These are phyloP conservation scores for Latrodectus hesperus DNA, from an alignment of 2,888 invertebrate genomes.

Conservation along the genomic window DNA sequence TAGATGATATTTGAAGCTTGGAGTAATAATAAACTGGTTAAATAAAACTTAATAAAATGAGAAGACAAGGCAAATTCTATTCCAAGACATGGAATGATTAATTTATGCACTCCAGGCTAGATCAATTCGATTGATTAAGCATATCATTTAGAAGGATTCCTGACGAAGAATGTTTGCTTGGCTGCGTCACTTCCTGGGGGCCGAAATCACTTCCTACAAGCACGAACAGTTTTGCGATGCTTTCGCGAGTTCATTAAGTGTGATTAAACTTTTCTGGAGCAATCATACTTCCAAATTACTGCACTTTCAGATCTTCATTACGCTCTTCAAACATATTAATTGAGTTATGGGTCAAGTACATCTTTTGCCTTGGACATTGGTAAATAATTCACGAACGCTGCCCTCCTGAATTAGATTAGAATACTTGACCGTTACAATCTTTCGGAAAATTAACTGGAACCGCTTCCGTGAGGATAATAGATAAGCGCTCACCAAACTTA, in stretches of 20 bases:
- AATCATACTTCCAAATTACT: slow-evolving; percentile 30
- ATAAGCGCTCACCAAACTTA: background rate
- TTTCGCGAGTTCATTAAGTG: background rate
- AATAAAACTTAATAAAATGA: no score
- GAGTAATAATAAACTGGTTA: no score
- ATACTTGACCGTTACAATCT: slow-evolving; percentile 14
- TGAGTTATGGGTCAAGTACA: slow-evolving; percentile 11
- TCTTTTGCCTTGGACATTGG: slow-evolving; percentile 7
- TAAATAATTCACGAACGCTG: slow-evolving; percentile 38
- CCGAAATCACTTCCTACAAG: no score
- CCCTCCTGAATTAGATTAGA: background rate
- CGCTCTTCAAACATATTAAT: slow-evolving; percentile 41
- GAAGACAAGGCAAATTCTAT: no score
- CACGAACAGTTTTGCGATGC: no score
- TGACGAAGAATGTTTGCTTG: no score
- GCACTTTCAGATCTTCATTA: slow-evolving; percentile 24
- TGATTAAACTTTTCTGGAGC: slow-evolving; percentile 4
- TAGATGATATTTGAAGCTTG: no score
- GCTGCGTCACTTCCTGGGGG: no score
- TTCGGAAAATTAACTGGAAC: slow-evolving; percentile 16
- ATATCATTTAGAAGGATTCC: no score
- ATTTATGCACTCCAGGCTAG: no score
- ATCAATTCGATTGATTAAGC: no score
- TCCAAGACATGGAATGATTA: no score
- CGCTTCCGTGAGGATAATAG: slow-evolving; percentile 6